Evolutionary conservation across 2,113 vertebrate genomes (phyloP), one percentile per base, ranked within the genome.

Genomic region (Lasiurus borealis): DNA sequence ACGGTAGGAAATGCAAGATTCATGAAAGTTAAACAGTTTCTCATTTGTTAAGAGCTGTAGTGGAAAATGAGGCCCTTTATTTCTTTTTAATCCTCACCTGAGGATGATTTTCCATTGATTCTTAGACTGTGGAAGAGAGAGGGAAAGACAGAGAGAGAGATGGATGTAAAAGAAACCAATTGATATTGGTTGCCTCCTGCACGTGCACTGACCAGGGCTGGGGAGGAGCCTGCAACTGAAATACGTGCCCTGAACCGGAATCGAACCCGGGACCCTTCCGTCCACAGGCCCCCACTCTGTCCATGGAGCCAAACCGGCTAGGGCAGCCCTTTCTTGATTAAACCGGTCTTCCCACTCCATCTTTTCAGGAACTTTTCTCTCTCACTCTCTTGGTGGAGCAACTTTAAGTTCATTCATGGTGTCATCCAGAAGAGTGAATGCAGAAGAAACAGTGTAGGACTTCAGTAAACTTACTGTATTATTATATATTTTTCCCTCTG

Each of bases 41-140:
- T 50, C 27, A 52, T 86, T 93, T 72, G 18, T 91, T 85, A 77
- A 97, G 86, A 86, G 21, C 25, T 85, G 54, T 25, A 52, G 36
- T 81, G 40, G 76, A 94, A 21, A 88, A 76, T 81, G 48, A 87
- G 52, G 3, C 34, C 21, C 40, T 87, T 85, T 80, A 13, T 68
- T 88, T 31, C 85, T 78, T 78, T 23, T 75, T 85, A 50, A 52
- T 44, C 23, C 59, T 62, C 10, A 25, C 59, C 59, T 27, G 25
- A 62, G 59, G 59, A 62, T 62, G 25, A 27, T 62, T 62, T 59
- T 62, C 59, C 25, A 62, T 27, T 62, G 59, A 12, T 62, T 62
- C 10, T 27, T 27, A 62, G 59, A 27, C 23, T 27, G 59, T 62
- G 25, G 25, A 62, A 59, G 21, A 59, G 54, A 25, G 57, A 59